These are phyloP conservation scores for Megalurothrips usitatus DNA, from an alignment of 2,888 invertebrate genomes.

Conservation along the genomic window DNA sequence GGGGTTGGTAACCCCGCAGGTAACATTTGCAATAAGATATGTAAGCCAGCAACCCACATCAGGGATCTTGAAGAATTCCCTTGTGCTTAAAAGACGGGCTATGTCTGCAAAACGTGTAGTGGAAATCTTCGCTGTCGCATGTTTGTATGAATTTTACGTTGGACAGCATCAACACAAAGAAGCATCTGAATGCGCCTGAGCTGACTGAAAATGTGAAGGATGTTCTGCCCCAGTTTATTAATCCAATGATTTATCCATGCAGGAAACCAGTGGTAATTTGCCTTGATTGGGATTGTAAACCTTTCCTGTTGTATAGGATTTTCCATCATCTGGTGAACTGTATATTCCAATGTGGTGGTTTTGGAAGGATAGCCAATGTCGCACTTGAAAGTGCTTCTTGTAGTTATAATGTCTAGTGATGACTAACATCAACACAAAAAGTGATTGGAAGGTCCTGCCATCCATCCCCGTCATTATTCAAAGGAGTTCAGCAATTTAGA, in stretches of 20 bases:
- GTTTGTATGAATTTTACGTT: slow-evolving; percentile 14
- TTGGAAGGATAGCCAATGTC: not conserved
- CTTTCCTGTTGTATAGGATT: slow-evolving; percentile 16
- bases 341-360: not conserved
- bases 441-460: not conserved
- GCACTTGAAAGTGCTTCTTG: not conserved
- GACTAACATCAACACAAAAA: not conserved
- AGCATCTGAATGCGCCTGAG: slow-evolving; percentile 8
- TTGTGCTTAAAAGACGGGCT: not conserved
- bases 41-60: not conserved
- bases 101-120: not conserved
- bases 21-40: not conserved
- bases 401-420: not conserved
- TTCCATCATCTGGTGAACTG: not conserved
- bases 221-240: slow-evolving; percentile 8
- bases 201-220: not conserved
- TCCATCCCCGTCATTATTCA: not conserved
- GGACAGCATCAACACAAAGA: slow-evolving; percentile 22
- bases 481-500: slow-evolving; percentile 14
- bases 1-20: slow-evolving; percentile 4
- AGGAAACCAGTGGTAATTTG: slow-evolving; percentile 21
- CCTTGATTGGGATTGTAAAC: slow-evolving; percentile 3
- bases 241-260: slow-evolving; percentile 20
- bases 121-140: slow-evolving; percentile 1
- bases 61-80: not conserved